A percentile compares a stretch with the other conserved stretches of the same genome.
Evolutionary conservation across 2,113 vertebrate genomes (phyloP).

Genomic region (Calonectris borealis): DNA sequence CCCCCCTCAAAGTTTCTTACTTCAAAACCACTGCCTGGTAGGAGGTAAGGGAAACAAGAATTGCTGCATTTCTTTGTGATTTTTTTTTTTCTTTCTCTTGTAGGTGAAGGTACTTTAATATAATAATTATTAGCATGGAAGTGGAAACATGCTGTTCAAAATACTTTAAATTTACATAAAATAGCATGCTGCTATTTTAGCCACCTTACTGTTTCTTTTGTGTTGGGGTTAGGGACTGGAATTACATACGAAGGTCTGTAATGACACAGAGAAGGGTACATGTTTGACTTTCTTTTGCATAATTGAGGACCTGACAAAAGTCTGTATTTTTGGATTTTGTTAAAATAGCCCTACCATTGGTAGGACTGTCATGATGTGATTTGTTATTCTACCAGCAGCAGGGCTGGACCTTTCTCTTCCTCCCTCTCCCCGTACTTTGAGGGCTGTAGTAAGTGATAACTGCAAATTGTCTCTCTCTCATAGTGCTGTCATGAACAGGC

Average conservation of each 20-base stretch:
- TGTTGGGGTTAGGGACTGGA: not conserved
- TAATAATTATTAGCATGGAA: not conserved
- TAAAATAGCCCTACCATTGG: not conserved
- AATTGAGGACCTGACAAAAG: not conserved
- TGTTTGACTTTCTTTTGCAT: not conserved
- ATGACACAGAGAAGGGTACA: not conserved
- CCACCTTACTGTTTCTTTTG: not conserved
- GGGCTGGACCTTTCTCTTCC: not conserved
- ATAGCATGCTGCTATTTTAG: not conserved
- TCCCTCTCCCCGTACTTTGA: not conserved
- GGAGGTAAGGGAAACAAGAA: not conserved
- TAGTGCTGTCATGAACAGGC: not conserved
- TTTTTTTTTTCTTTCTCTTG: not conserved
- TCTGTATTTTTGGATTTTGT: not conserved
- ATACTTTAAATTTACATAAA: not conserved
- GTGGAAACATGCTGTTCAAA: not conserved
- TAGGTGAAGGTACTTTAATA: not conserved
- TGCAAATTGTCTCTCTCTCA: not conserved
- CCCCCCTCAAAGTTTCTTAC: not conserved
- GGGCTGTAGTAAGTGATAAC: not conserved
- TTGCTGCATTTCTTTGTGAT: not conserved
- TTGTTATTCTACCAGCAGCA: not conserved
- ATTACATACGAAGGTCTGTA: not conserved
- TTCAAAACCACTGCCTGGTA: not conserved
- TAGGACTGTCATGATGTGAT: not conserved